phyloP scores from a whole-genome alignment of 1,140 invertebrate genomes.

The Platyscapa corneri region DNA sequence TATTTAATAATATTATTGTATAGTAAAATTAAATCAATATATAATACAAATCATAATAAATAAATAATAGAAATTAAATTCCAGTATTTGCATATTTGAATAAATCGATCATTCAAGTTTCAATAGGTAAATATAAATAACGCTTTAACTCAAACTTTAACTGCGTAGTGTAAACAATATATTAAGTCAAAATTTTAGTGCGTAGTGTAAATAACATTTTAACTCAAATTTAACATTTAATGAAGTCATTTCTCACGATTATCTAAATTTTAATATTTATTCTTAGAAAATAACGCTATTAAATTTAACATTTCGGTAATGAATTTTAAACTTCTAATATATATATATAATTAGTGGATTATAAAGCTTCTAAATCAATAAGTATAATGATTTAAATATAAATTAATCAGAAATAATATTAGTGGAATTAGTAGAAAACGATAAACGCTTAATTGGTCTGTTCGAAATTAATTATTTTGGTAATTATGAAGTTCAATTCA shows the following conservation, averaged over 20 bases:
- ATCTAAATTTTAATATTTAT: neutral
- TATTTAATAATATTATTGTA: no score
- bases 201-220: neutral
- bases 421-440: no score
- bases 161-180: neutral
- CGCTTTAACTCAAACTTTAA: neutral
- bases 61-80: no score
- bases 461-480: no score
- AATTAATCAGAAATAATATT: no score
- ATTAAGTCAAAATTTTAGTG: neutral
- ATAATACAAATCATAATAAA: no score
- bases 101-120: neutral
- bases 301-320: neutral
- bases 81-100: neutral
- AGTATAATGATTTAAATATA: neutral
- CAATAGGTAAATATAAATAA: neutral
- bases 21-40: no score
- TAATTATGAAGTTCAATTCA: no score
- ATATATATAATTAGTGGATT: no score
- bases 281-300: neutral
- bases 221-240: neutral
- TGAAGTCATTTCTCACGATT: neutral
- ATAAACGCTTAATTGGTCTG: no score
- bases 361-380: no score
- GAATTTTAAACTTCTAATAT: neutral